A percentile compares a stretch with the other conserved stretches of the same genome.
Evolutionary conservation across 2,113 vertebrate species (phyloP).

Genomic region (Xenotilapia longispinis): DNA sequence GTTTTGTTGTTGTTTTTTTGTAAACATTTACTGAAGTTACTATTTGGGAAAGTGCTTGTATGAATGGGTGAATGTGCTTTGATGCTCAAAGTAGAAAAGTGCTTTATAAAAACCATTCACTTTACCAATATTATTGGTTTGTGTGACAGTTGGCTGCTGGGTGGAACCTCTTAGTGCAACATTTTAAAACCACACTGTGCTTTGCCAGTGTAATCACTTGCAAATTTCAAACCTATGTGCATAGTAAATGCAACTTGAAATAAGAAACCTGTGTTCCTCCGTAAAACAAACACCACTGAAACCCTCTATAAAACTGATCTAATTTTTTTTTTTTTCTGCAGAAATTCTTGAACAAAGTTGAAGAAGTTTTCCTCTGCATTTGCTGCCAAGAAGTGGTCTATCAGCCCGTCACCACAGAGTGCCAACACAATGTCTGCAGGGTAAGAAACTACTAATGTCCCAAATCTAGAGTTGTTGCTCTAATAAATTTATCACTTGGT

Average conservation of each 20-base stretch:
- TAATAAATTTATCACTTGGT: background rate
- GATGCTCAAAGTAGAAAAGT: background rate
- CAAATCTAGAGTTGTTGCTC: background rate
- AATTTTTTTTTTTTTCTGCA: constrained; percentile 32
- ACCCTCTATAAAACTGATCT: background rate
- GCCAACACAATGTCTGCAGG: constrained; percentile 96
- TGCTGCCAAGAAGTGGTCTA: constrained; percentile 97
- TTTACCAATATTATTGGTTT: background rate
- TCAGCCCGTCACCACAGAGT: constrained; percentile 87
- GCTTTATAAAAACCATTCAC: background rate
- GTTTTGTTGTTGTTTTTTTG: background rate
- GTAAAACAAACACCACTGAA: background rate
- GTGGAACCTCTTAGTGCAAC: background rate
- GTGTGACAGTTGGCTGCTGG: background rate
- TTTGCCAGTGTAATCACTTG: background rate
- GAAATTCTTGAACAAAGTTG: constrained; percentile 90
- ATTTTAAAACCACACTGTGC: background rate
- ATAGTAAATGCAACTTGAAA: background rate
- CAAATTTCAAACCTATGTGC: background rate
- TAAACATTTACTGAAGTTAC: background rate
- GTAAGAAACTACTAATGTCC: constrained; percentile 60
- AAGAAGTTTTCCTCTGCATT: constrained; percentile 90
- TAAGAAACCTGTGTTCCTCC: background rate
- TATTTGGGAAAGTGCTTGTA: background rate
- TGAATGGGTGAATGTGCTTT: background rate